A percentile compares a stretch with the other conserved stretches of the same genome.
Evolutionary conservation across 2,888 invertebrate species (phyloP).

Genomic region (Cristatella mucedo): DNA sequence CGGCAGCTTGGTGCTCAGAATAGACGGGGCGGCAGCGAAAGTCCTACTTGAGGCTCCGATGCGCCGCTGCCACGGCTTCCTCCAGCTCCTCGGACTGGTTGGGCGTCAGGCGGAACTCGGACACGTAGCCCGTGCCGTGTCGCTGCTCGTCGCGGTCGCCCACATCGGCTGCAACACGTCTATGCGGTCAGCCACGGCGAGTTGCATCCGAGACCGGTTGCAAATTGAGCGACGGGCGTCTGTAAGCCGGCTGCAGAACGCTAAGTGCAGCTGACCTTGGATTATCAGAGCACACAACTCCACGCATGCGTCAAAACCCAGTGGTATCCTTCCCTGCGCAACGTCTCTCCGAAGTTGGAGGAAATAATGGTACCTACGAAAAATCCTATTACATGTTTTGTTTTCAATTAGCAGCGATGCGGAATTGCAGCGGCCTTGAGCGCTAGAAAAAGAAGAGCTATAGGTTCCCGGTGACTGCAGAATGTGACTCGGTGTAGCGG

Average conservation of each 20-base stretch:
- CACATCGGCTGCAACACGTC: slow-evolving; percentile 59
- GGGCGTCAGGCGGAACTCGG: slow-evolving; percentile 78
- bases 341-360: slow-evolving; percentile 92
- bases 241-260: too few species aligned
- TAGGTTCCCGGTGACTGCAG: too few species aligned
- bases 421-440: too few species aligned
- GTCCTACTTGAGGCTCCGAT: slow-evolving; percentile 72
- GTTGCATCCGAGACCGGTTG: not conserved
- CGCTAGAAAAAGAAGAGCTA: too few species aligned
- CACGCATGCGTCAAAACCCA: slow-evolving; percentile 73
- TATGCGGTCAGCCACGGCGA: not conserved
- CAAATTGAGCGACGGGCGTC: not conserved
- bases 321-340: slow-evolving; percentile 75
- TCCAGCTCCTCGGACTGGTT: slow-evolving; percentile 83
- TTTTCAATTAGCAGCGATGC: too few species aligned
- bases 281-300: slow-evolving; percentile 81
- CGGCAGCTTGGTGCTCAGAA: too few species aligned
- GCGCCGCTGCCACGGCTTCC: slow-evolving; percentile 66
- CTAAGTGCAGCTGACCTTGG: too few species aligned
- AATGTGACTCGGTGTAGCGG: too few species aligned
- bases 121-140: slow-evolving; percentile 75
- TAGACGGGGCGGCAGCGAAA: slow-evolving; percentile 16
- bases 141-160: slow-evolving; percentile 80
- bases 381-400: slow-evolving; percentile 12
- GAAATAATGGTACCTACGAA: slow-evolving; percentile 79